Percentiles rank a stretch among this genome's conserved stretches.
phyloP scores from a whole-genome alignment of 2,113 vertebrate species.

The Phasianus colchicus region DNA sequence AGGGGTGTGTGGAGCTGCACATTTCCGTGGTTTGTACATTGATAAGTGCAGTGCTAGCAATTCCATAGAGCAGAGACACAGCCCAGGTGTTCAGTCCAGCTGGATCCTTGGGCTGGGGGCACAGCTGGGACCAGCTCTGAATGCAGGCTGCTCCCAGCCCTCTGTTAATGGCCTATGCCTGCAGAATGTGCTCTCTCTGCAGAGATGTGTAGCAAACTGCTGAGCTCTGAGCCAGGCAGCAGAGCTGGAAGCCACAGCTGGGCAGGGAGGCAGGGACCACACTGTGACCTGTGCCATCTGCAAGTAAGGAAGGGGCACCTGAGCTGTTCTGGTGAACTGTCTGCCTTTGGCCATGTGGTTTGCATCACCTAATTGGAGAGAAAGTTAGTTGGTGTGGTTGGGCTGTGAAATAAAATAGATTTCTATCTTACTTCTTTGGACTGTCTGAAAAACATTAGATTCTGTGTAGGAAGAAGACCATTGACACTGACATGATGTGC shows the following conservation, averaged over 20 bases:
- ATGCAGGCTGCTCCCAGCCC: background rate
- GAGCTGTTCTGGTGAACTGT: background rate
- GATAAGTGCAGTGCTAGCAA: background rate
- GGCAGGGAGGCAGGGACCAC: too few species aligned
- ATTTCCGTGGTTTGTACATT: background rate
- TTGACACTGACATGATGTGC: background rate
- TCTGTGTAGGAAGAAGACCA: background rate
- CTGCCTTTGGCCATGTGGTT: background rate
- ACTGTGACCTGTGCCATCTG: background rate
- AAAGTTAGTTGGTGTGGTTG: background rate
- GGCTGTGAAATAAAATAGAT: background rate
- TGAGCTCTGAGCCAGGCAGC: accelerated
- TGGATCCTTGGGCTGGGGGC: background rate
- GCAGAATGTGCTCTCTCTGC: background rate
- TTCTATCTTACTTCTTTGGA: background rate
- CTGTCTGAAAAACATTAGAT: background rate
- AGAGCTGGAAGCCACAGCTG: background rate
- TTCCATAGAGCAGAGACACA: background rate
- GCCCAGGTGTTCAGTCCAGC: background rate
- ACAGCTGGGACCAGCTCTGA: accelerated
- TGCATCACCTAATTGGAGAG: conserved; percentile 15
- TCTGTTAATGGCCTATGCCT: background rate
- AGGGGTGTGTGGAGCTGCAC: background rate
- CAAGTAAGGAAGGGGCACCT: accelerated
- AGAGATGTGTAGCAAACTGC: accelerated